phyloP scores from a whole-genome alignment of 1,140 invertebrate genomes.

The Diabrotica undecimpunctata region DNA sequence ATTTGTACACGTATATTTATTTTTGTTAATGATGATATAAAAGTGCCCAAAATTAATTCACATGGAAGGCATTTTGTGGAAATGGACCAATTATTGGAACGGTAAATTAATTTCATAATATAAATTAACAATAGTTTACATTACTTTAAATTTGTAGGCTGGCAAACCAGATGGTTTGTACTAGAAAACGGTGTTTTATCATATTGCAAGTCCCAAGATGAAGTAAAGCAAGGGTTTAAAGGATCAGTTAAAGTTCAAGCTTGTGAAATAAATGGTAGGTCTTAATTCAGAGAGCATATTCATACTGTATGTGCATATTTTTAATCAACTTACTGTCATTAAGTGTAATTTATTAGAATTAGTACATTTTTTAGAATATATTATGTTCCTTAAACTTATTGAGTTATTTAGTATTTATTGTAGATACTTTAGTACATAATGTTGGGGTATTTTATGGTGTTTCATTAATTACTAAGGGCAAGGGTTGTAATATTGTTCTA shows the following conservation, averaged over 20 bases:
- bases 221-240: slow-evolving; percentile 79
- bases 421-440: no score
- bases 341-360: no score
- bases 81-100: slow-evolving; percentile 83
- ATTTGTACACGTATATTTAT: no score
- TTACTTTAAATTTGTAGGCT: slow-evolving; percentile 55
- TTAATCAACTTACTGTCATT: neutral
- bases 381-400: no score
- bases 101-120: slow-evolving; percentile 50
- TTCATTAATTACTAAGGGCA: no score
- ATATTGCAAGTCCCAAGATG: slow-evolving; percentile 80
- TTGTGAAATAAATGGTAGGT: slow-evolving; percentile 74
- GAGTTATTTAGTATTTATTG: no score
- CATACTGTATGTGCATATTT: neutral
- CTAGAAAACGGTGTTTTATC: slow-evolving; percentile 75
- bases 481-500: no score
- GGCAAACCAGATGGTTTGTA: slow-evolving; percentile 84
- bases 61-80: slow-evolving; percentile 75
- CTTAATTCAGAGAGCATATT: neutral
- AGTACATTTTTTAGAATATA: no score
- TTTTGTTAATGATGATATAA: neutral
- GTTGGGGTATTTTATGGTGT: no score
- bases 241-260: slow-evolving; percentile 78
- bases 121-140: slow-evolving; percentile 6
- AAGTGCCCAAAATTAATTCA: slow-evolving; percentile 11